Evolutionary conservation across 2,797 vertebrate genomes (phyloP).

Genomic region (Parambassis ranga): DNA sequence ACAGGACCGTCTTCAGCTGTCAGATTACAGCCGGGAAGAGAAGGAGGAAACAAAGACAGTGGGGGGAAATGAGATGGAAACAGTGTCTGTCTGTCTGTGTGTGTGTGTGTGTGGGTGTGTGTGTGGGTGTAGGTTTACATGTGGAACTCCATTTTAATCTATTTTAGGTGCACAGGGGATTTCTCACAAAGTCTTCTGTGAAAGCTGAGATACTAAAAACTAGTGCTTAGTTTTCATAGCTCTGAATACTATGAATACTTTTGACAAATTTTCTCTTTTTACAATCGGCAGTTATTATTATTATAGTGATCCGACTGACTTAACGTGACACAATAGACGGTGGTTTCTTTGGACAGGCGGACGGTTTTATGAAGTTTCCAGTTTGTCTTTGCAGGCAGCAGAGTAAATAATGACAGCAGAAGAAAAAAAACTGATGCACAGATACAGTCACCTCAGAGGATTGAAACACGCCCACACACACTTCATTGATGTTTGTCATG

Average conservation of each 20-base stretch:
- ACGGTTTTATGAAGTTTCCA: background rate
- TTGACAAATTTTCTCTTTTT: background rate
- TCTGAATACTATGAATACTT: slow-evolving; percentile 9
- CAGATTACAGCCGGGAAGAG: slow-evolving; percentile 35
- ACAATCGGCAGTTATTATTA: slow-evolving; percentile 1
- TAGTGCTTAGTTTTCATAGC: background rate
- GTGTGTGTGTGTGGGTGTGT: background rate
- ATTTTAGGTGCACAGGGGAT: slow-evolving; percentile 10
- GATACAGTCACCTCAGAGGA: slow-evolving; percentile 27
- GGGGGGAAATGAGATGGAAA: slow-evolving; percentile 1
- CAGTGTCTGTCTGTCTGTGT: background rate
- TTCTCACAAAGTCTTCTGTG: slow-evolving; percentile 15
- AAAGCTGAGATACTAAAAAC: slow-evolving; percentile 16
- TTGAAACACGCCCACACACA: slow-evolving; percentile 27
- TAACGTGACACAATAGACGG: background rate
- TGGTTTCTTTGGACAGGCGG: background rate
- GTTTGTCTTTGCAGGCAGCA: slow-evolving; percentile 11
- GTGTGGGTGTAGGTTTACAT: background rate
- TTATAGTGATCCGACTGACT: background rate
- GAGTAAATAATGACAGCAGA: slow-evolving; percentile 42
- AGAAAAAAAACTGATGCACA: slow-evolving; percentile 1
- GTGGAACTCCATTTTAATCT: slow-evolving; percentile 17
- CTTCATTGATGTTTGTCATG: slow-evolving; percentile 54
- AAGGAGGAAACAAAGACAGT: slow-evolving; percentile 30
- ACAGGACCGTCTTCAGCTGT: slow-evolving; percentile 47